These are phyloP conservation scores for Motacilla alba DNA, from an alignment of 2,113 vertebrate species.

Conservation along the genomic window DNA sequence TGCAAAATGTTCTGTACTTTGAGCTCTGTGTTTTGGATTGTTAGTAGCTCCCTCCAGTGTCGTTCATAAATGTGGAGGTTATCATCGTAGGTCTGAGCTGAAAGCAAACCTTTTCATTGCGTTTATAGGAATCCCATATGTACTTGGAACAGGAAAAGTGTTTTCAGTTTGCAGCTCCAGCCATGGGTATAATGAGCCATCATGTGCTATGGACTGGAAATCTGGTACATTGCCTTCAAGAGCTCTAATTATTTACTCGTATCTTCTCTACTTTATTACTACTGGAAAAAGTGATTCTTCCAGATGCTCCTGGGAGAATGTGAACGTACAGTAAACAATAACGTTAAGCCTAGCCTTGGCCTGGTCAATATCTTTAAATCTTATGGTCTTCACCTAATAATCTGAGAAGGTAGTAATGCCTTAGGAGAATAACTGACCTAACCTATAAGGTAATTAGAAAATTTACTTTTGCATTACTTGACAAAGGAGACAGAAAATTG, in stretches of 20 bases:
- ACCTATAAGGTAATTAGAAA: not conserved
- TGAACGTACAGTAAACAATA: not conserved
- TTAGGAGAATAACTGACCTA: not conserved
- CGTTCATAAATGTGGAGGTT: not conserved
- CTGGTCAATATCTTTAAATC: not conserved
- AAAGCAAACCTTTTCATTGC: not conserved
- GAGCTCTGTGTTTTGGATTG: not conserved
- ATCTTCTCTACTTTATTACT: conserved; percentile 2
- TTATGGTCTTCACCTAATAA: not conserved
- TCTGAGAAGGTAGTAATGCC: not conserved
- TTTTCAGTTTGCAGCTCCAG: not conserved
- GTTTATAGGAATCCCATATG: not conserved
- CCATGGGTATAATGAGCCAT: conserved; percentile 21
- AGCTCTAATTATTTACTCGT: conserved; percentile 28
- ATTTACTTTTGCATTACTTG: not conserved
- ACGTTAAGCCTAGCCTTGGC: not conserved
- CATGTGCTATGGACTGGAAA: conserved; percentile 25
- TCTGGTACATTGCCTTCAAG: not conserved
- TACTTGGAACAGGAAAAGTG: not conserved
- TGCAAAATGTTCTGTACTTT: conserved; percentile 3
- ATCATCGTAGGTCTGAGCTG: not conserved
- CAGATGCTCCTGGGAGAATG: not conserved
- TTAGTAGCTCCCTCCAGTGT: not conserved
- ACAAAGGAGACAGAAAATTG: not conserved
- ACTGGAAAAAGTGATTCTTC: not conserved